phyloP scores from a whole-genome alignment of 2,797 vertebrate species.

The Alectoris magna region DNA sequence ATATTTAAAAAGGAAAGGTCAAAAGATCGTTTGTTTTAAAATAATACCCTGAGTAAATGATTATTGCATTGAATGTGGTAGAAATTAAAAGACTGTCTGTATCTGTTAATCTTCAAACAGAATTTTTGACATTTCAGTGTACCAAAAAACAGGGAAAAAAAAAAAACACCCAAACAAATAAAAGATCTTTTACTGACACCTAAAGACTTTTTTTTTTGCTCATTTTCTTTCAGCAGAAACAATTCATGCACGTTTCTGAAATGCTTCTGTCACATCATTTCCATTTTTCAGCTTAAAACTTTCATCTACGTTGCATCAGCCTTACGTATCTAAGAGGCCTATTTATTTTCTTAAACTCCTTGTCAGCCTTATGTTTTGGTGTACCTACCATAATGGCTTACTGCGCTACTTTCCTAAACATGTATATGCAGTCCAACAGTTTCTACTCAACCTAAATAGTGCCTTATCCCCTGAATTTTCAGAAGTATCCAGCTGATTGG shows the following conservation, averaged over 20 bases:
- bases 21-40: background rate
- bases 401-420: background rate
- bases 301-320: slow-evolving; percentile 46
- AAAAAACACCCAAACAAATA: too few relatives aligned
- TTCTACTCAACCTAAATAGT: background rate
- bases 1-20: background rate
- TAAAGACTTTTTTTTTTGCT: background rate
- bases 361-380: background rate
- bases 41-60: background rate
- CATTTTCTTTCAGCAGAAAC: slow-evolving; percentile 10
- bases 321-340: background rate
- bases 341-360: background rate
- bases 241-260: slow-evolving; percentile 37
- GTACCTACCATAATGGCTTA: background rate
- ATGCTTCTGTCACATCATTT: slow-evolving; percentile 1
- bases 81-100: background rate
- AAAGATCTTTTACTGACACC: background rate
- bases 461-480: background rate
- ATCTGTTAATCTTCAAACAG: background rate
- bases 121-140: background rate
- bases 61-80: background rate
- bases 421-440: background rate
- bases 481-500: background rate
- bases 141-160: background rate
- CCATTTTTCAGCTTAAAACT: slow-evolving; percentile 14